Percentiles rank a stretch among this genome's conserved stretches.
phyloP scores from a whole-genome alignment of 2,113 vertebrate species.

The Casuarius casuarius region DNA sequence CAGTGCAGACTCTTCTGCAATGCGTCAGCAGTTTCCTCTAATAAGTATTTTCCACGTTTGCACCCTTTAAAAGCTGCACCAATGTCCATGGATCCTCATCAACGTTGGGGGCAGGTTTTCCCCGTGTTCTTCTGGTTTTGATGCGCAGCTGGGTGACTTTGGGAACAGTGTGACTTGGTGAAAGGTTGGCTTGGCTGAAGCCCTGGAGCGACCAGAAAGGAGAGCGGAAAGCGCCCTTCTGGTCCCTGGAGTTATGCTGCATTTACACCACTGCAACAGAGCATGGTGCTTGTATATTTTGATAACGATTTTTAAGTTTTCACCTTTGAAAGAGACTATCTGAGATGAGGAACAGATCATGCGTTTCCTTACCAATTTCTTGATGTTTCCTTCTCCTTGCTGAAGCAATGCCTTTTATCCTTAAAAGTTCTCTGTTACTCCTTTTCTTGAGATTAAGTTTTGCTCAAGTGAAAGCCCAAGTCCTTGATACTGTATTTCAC shows the following conservation, averaged over 20 bases:
- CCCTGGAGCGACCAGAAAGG: not conserved
- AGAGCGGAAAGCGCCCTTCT: not conserved
- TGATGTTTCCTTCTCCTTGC: not conserved
- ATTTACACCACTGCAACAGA: not conserved
- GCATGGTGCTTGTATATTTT: not conserved
- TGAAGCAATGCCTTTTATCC: not conserved
- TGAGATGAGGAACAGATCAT: not conserved
- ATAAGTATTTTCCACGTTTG: not conserved
- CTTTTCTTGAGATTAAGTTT: conserved; percentile 32
- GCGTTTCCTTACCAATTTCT: not conserved
- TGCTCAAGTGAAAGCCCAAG: not conserved
- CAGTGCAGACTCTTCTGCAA: not conserved
- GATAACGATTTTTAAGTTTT: not conserved
- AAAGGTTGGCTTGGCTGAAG: not conserved
- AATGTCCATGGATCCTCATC: not conserved
- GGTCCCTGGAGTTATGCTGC: not conserved
- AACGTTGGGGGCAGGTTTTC: not conserved
- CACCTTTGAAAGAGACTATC: not conserved
- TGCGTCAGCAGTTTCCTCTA: not conserved
- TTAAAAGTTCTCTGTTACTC: not conserved
- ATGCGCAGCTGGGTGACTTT: not conserved
- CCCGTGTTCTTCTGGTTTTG: not conserved
- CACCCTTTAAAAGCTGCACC: not conserved
- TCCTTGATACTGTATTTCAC: conserved; percentile 30
- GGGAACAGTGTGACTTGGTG: not conserved